Conservation (phyloP, 2,888 invertebrate species). For the Barypeithes pellucidus region DNA sequence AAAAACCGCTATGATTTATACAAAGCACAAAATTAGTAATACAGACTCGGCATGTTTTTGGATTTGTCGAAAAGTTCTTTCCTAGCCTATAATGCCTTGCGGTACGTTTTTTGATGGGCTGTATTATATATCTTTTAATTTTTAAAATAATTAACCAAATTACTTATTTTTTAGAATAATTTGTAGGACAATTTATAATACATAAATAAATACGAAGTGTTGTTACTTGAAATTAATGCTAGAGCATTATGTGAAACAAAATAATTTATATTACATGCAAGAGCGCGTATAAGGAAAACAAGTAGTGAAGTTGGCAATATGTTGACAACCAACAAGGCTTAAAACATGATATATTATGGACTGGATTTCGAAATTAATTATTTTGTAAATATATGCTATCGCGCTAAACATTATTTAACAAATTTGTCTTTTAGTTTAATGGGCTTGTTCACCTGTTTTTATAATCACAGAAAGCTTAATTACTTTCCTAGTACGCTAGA, state of each 20-base stretch:
- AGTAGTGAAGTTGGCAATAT: conserved; percentile 7
- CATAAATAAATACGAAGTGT: background rate
- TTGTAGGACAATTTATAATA: background rate
- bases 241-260: background rate
- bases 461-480: no score
- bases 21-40: no score
- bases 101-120: no score
- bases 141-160: no score
- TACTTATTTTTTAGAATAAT: background rate
- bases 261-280: conserved; percentile 4
- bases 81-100: no score
- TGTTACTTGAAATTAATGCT: background rate
- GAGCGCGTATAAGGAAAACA: conserved; percentile 8
- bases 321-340: conserved; percentile 5
- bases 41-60: no score
- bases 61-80: no score
- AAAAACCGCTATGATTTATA: no score
- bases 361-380: background rate
- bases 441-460: no score
- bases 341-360: conserved; percentile 4
- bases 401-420: background rate
- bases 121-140: no score
- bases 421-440: background rate
- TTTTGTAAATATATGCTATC: background rate
- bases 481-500: no score